Evolutionary conservation across 2,888 invertebrate genomes (phyloP).

Genomic region (Heliconius ethilla): DNA sequence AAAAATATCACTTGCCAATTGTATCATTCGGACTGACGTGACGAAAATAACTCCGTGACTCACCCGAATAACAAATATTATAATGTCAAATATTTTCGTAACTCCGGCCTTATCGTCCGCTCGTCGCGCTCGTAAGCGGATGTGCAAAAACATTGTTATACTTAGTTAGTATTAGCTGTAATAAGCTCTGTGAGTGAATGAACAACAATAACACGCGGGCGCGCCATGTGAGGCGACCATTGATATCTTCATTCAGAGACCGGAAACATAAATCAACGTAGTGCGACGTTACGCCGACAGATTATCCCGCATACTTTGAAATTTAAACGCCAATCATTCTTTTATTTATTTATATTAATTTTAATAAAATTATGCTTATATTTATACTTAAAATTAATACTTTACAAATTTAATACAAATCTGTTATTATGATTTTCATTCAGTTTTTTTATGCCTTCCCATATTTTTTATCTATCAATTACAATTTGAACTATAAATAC

Average conservation of each 20-base stretch:
- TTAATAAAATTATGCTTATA: neutral
- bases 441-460: neutral
- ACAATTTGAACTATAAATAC: neutral
- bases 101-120: slow-evolving; percentile 12
- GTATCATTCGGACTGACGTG: neutral
- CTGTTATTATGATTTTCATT: too few species aligned
- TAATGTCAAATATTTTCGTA: slow-evolving; percentile 25
- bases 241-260: slow-evolving; percentile 74
- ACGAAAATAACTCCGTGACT: slow-evolving; percentile 11
- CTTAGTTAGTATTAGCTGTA: slow-evolving; percentile 58
- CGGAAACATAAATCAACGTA: slow-evolving; percentile 77
- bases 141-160: slow-evolving; percentile 42
- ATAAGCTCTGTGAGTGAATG: slow-evolving; percentile 66
- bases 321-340: slow-evolving; percentile 28
- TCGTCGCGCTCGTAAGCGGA: slow-evolving; percentile 21
- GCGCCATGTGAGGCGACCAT: slow-evolving; percentile 67
- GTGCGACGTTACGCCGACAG: slow-evolving; percentile 56
- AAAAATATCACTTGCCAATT: neutral
- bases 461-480: neutral
- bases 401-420: neutral
- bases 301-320: slow-evolving; percentile 50
- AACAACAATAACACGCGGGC: slow-evolving; percentile 58
- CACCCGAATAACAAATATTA: slow-evolving; percentile 21
- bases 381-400: neutral
- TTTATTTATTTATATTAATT: neutral